A percentile compares a stretch with the other conserved stretches of the same genome.
Conservation (phyloP, 2,888 invertebrate species). For the Cephus runcator region DNA sequence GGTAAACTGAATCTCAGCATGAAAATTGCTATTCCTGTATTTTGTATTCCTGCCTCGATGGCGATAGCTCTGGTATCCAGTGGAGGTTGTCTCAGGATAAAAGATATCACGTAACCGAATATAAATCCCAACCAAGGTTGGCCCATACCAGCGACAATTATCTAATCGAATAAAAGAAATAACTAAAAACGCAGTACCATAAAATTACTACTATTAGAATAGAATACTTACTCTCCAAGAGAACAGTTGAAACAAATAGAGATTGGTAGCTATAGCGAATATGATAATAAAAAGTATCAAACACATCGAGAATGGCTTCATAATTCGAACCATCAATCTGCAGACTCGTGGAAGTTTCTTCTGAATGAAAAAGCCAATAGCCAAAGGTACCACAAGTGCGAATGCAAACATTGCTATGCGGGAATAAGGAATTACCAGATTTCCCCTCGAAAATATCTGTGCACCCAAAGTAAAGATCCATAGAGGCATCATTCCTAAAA, state of each 20-base stretch:
- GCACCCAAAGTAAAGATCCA: constrained; percentile 91
- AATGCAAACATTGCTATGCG: constrained; percentile 81
- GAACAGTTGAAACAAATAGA: constrained; percentile 89
- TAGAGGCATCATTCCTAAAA: constrained; percentile 82
- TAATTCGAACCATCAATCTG: constrained; percentile 78
- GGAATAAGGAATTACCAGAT: constrained; percentile 80
- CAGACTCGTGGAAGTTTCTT: constrained; percentile 76
- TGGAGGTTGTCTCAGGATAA: constrained; percentile 71
- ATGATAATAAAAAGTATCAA: constrained; percentile 85
- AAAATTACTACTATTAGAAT: not conserved
- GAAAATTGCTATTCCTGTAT: constrained; percentile 93
- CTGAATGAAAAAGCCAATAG: constrained; percentile 76
- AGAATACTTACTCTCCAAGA: constrained; percentile 79
- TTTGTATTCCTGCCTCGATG: constrained; percentile 93
- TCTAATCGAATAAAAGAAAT: constrained; percentile 68
- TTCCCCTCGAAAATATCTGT: constrained; percentile 76
- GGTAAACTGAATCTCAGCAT: constrained; percentile 82
- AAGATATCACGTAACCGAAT: constrained; percentile 75
- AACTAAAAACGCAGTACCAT: not conserved
- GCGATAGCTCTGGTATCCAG: constrained; percentile 86
- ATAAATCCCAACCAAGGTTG: constrained; percentile 86
- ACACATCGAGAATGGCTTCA: constrained; percentile 85
- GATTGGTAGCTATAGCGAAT: constrained; percentile 89
- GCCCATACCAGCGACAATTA: constrained; percentile 81
- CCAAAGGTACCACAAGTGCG: constrained; percentile 81